Evolutionary conservation across 2,113 vertebrate genomes (phyloP), one percentile per base, ranked within the genome.

Genomic region (Poeciliopsis occidentalis): DNA sequence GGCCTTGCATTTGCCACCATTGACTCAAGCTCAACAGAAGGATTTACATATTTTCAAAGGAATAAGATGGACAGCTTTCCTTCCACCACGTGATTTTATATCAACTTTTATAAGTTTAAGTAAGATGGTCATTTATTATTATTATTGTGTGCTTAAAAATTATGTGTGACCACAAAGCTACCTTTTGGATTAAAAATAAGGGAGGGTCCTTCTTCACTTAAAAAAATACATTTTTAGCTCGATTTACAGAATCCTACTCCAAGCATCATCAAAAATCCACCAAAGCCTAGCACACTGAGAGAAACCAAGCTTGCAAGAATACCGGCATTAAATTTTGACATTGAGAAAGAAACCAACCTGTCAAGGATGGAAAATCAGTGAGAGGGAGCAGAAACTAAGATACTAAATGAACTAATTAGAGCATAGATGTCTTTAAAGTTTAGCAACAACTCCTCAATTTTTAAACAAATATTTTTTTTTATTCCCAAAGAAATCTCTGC

Each of bases 31-130:
- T 78, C 79, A 69, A 69, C 60, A 66, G 65, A 77, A 61, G 75
- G 60, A 91, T 91, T 87, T 91, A 64, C 83, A 89, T 90, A 80
- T 82, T 66, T 71, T 66, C 30, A 73, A 68, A 41, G 34, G 65
- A 79, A 71, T 71, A 82, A 75, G 64, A 82, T 69, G 71, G 39
- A 70, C 72, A 67, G 72, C 41, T 76, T 72, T 73, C 44, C n/a
- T 73, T 75, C 80, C 65, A 41, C 37, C 69, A 80, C 83, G 71
- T 60, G 79, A 75, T 75, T 79, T 70, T 71, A 79, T 71, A 77
- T 79, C 67, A 64, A 60, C 17, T 63, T 51, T 79, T 67, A 39
- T 63, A 79, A 57, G 75, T 85, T 57, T 67, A 67, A 12, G 79
- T 41, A 24, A 12, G 7, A 32, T 57, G 2, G 22, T 8, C 51